Percentiles rank a stretch among this genome's conserved stretches.
phyloP scores from a whole-genome alignment of 2,888 invertebrate species.

The Lagria hirta region DNA sequence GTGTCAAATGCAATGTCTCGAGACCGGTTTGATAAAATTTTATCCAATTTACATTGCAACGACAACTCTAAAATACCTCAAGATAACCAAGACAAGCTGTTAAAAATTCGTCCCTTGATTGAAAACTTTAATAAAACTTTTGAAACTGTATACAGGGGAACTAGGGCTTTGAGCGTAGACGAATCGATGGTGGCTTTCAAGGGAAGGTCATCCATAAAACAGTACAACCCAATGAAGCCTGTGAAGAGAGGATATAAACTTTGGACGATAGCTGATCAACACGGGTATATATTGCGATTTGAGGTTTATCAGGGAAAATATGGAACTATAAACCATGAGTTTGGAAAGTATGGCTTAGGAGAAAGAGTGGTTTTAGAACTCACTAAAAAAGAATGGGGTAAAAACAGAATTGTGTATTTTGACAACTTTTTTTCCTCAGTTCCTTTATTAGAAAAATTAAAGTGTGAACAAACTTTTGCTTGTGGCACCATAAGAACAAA shows the following conservation, averaged over 20 bases:
- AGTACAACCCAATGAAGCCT: slow-evolving; percentile 35
- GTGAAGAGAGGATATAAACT: slow-evolving; percentile 34
- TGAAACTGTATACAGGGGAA: slow-evolving; percentile 11
- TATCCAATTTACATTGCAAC: slow-evolving; percentile 22
- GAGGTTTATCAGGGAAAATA: slow-evolving; percentile 35
- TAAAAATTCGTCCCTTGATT: slow-evolving; percentile 18
- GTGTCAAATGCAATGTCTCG: not conserved
- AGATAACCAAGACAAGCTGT: slow-evolving; percentile 23
- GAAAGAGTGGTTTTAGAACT: slow-evolving; percentile 32
- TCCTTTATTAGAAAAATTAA: slow-evolving; percentile 27
- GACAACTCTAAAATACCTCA: slow-evolving; percentile 14
- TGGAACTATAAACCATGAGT: slow-evolving; percentile 25
- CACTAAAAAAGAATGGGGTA: slow-evolving; percentile 25
- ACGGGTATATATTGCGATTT: slow-evolving; percentile 29
- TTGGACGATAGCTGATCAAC: slow-evolving; percentile 30
- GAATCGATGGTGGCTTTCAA: slow-evolving; percentile 32
- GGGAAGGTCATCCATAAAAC: slow-evolving; percentile 27
- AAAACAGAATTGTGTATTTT: slow-evolving; percentile 22
- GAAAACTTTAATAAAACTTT: slow-evolving; percentile 16
- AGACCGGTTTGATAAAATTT: slow-evolving; percentile 22
- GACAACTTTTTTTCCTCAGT: slow-evolving; percentile 30
- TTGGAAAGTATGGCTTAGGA: slow-evolving; percentile 30
- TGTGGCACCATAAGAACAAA: slow-evolving; percentile 24
- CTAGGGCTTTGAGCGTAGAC: slow-evolving; percentile 22
- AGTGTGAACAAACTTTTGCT: slow-evolving; percentile 25